Evolutionary conservation across 2,888 invertebrate genomes (phyloP).

Genomic region (Cephus nigrinus): DNA sequence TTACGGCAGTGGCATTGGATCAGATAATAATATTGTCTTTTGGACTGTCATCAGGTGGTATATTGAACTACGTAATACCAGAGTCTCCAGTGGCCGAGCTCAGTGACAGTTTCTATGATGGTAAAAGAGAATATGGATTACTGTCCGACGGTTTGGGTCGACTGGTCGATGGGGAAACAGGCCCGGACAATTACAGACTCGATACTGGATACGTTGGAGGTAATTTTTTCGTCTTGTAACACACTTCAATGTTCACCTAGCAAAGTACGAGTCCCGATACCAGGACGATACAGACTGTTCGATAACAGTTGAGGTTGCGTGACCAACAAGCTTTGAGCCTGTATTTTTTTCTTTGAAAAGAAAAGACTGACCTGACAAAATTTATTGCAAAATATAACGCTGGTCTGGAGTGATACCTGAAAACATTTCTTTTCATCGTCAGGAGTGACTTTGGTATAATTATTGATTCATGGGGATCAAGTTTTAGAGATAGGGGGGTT

Average conservation of each 20-base stretch:
- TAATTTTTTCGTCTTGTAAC: conserved; percentile 45
- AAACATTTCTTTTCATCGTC: not conserved
- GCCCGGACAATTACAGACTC: conserved; percentile 72
- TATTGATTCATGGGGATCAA: not conserved
- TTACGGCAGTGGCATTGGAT: not conserved
- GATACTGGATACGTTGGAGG: conserved; percentile 73
- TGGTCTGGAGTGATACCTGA: not conserved
- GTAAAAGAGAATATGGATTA: conserved; percentile 59
- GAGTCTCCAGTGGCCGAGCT: conserved; percentile 68
- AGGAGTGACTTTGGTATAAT: not conserved
- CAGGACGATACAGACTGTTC: not conserved
- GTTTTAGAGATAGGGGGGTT: not conserved
- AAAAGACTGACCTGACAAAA: not conserved
- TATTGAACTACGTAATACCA: conserved; percentile 70
- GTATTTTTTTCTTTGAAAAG: not conserved
- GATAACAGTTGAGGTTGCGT: not conserved
- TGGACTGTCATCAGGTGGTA: conserved; percentile 66
- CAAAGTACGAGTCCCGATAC: not conserved
- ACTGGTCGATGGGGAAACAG: conserved; percentile 75
- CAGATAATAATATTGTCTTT: not conserved
- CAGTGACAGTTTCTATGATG: conserved; percentile 77
- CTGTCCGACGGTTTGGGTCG: conserved; percentile 76
- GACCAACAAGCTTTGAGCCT: not conserved
- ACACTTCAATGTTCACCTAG: not conserved
- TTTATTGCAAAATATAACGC: not conserved